phyloP scores from a whole-genome alignment of 1,140 invertebrate species.

The Dolichoris vasculosae region DNA sequence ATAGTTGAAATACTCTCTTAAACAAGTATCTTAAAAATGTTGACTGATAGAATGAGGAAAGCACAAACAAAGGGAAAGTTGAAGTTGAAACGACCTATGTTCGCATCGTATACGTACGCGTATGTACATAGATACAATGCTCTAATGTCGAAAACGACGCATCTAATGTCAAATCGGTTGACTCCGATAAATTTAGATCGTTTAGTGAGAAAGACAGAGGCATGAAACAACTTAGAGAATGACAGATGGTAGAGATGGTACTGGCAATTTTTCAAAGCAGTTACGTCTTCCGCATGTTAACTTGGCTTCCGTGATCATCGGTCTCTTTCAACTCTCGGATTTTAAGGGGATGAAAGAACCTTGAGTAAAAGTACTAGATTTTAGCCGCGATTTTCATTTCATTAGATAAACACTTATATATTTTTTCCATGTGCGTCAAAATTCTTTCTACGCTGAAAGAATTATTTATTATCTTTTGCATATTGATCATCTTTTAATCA shows the following conservation, averaged over 20 bases:
- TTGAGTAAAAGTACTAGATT: constrained; percentile 9
- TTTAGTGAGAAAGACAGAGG: constrained; percentile 14
- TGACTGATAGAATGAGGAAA: not conserved
- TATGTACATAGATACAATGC: not conserved
- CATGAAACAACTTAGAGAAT: constrained; percentile 55
- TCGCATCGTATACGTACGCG: no score
- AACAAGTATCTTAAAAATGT: not conserved
- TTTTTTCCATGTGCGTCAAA: not conserved
- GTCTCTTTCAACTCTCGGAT: not conserved
- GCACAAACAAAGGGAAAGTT: not conserved
- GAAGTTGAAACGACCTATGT: not conserved
- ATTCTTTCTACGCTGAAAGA: not conserved
- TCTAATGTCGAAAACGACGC: constrained; percentile 26
- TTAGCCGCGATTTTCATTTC: not conserved
- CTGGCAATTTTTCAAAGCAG: constrained; percentile 65
- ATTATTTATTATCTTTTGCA: not conserved
- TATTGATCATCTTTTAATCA: not conserved
- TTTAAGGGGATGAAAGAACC: constrained; percentile 27
- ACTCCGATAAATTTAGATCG: constrained; percentile 68
- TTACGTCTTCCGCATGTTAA: constrained; percentile 29
- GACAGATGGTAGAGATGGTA: constrained; percentile 46
- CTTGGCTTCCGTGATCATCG: constrained; percentile 47
- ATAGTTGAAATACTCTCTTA: not conserved
- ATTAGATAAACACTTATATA: not conserved
- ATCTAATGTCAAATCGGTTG: constrained; percentile 67